Evolutionary conservation across 2,797 vertebrate genomes (phyloP), one percentile per base, ranked within the genome.

Genomic region (Loris lydekkerianus): DNA sequence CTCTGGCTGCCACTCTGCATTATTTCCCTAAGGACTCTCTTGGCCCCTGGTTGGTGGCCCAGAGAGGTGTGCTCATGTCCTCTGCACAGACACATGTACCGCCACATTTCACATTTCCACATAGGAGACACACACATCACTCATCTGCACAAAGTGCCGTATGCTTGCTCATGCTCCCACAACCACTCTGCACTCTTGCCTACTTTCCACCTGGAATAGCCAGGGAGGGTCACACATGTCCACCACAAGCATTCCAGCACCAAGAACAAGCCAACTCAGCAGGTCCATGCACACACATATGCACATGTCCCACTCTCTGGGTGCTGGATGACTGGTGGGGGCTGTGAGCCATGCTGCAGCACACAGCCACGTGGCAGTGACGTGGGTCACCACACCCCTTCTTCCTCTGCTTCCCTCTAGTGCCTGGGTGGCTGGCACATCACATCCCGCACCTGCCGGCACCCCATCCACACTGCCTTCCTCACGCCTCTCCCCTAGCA

Each of bases 371-470:
- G 1, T 92, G 90, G 85, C 61, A 2, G 82, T 92, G 92, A 97
- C n/a, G 23, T 53, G 73, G 29, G 65, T 69, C 49, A 13, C 96
- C 94, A 93, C 96, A 76, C 93, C 96, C 96, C 92, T 93, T 94
- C 56, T 90, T 95, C 95, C 53, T 82, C 80, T 61, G 58, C 84
- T 78, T 89, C 76, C 78, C 11, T 46, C 75, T 8, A 49, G 91
- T 82, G 95, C 95, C 84, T 78, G 87, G 93, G 91, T 88, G 91
- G 92, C 83, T 61, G 9, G 15, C 31, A 81, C 40, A 6, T 86
- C 93, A 91, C 70, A 43, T 8, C 31, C 21, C 61, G 14, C 85
- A 95, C 93, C 97, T 96, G 95, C 67, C 3, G 10, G 89, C 91
- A 90, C 60, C 84, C 84, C 82, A 43, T 40, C 76, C 76, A 85